Evolutionary conservation across 2,888 invertebrate genomes (phyloP), one percentile per base, ranked within the genome.

Genomic region (Arctia plantaginis): DNA sequence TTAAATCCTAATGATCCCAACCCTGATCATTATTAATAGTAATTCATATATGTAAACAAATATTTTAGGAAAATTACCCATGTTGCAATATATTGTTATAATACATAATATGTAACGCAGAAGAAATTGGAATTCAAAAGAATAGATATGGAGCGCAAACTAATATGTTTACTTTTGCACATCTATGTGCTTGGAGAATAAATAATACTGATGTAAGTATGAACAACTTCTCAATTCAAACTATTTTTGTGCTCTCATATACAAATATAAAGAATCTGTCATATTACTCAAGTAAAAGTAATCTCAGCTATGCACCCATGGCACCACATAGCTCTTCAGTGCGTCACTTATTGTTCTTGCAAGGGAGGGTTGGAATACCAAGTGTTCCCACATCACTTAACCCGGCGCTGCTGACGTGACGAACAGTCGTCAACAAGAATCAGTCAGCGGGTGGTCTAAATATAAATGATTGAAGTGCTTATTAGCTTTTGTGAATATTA

Each of bases 401-500:
- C 75, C 72, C 73, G 44, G 18, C 70, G 69, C 68, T 77, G 76
- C 83, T 88, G 89, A 90, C 87, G 89, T 85, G 86, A 87, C 87
- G 87, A 90, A 92, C 90, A 91, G 90, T 91, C 85, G 90, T 73
- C 66, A 67, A 41, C 71, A 41, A 47, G 51, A 66, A 71, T 74
- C 70, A 64, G 65, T 74, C 93, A 75, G 84, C 92, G 92, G 93
- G 94, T 90, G 94, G 94, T 91, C 93, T 74, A 73, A 78, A 64
- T 77, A 70, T 70, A 20, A 69, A 44, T 62, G 62, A 23, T 30
- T 70, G 20, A 2, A 70, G 70, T 70, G 41, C 70, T 8, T 66
- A n/a, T 33, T 41, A 69, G 82, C 82, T 79, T 41, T 79, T 77
- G 69, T 71, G 64, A 41, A 69, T 67, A 55, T 44, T 30, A 39